Percentiles rank a stretch among this genome's conserved stretches.
Conservation (phyloP, 2,797 vertebrate genomes). For the Molothrus ater region DNA sequence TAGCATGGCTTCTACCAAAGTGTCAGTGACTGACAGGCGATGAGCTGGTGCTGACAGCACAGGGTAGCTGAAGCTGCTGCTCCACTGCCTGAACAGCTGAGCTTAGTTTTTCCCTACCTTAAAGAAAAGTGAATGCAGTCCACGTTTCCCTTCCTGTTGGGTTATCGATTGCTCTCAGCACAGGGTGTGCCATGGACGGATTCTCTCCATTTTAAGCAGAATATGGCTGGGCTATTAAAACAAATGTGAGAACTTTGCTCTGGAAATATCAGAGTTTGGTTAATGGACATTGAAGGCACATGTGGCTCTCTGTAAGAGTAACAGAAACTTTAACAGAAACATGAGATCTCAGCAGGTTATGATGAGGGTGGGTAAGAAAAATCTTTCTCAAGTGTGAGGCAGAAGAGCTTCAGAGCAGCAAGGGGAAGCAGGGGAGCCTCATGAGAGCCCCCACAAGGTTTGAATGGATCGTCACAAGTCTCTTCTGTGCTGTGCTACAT, state of each 20-base stretch:
- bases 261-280: not conserved
- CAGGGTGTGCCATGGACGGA: not conserved
- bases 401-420: not conserved
- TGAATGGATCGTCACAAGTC: not conserved
- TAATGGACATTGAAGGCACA: not conserved
- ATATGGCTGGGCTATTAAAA: not conserved
- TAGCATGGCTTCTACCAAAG: not conserved
- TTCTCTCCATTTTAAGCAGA: not conserved
- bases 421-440: not conserved
- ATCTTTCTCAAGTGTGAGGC: not conserved
- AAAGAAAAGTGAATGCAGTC: not conserved
- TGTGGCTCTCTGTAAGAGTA: not conserved
- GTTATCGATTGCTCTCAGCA: rapidly evolving
- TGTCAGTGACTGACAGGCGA: not conserved
- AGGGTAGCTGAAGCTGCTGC: not conserved
- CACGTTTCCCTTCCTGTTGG: not conserved
- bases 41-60: not conserved
- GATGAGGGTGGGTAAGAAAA: not conserved
- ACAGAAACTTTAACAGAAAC: not conserved
- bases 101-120: not conserved
- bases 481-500: not conserved
- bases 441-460: not conserved
- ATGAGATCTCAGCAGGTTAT: not conserved
- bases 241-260: not conserved
- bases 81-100: not conserved